A percentile compares a stretch with the other conserved stretches of the same genome.
phyloP scores from a whole-genome alignment of 1,140 invertebrate genomes.

The Cherax destructor region DNA sequence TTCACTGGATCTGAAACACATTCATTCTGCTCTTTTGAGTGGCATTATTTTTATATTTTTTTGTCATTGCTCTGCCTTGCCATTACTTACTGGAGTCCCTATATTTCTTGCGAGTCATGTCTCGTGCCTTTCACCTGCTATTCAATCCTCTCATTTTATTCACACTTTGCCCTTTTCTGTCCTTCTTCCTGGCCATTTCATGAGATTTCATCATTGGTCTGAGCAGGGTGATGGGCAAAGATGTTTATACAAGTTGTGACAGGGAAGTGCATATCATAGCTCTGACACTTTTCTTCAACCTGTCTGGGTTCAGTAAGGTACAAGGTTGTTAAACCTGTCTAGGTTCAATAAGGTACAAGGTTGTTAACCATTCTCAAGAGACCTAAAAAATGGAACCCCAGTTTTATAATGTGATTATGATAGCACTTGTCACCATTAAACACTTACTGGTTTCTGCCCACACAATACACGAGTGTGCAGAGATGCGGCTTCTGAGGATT shows the following conservation, averaged over 20 bases:
- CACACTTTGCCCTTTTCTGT: background rate
- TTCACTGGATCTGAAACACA: conserved; percentile 6
- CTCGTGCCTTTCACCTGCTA: background rate
- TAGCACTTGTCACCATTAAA: background rate
- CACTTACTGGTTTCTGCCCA: background rate
- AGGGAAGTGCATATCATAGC: background rate
- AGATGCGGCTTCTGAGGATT: background rate
- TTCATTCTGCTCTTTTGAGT: background rate
- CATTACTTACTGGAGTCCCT: background rate
- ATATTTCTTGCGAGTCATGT: background rate
- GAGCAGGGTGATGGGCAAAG: background rate
- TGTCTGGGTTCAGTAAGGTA: background rate
- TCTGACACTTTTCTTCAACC: background rate
- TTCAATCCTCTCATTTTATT: background rate
- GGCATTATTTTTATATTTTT: background rate
- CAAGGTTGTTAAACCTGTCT: background rate
- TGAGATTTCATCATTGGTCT: background rate
- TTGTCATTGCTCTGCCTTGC: background rate
- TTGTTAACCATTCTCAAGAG: background rate
- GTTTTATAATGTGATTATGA: background rate
- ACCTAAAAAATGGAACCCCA: background rate
- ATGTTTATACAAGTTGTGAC: background rate
- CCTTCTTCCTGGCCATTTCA: background rate
- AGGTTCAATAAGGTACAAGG: background rate
- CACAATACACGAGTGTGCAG: background rate